Evolutionary conservation across 92 coral and sea anemone genomes (phyloP).

Genomic region (Plumapathes pennacea): DNA sequence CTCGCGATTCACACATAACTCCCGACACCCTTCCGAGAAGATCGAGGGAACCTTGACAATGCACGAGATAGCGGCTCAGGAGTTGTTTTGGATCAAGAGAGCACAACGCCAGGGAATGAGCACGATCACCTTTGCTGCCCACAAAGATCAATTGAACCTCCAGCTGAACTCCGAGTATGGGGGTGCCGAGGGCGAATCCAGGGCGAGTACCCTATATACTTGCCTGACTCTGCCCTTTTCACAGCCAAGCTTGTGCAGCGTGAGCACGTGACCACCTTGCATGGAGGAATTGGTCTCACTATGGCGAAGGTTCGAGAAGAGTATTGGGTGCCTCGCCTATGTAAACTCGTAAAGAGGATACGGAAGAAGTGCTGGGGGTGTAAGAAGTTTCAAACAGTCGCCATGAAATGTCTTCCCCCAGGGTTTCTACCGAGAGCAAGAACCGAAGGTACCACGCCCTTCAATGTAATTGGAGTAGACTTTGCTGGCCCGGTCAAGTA

Average conservation of each 20-base stretch:
- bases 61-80: constrained; percentile 9
- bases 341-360: constrained; percentile 8
- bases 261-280: constrained; percentile 15
- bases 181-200: constrained; percentile 26
- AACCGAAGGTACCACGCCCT: constrained; percentile 20
- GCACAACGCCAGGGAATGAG: constrained; percentile 24
- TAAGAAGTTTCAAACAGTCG: constrained; percentile 23
- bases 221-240: constrained; percentile 4
- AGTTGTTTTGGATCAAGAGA: constrained; percentile 22
- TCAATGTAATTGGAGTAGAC: constrained; percentile 35
- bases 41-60: constrained; percentile 23
- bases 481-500: constrained; percentile 31
- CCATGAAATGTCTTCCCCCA: constrained; percentile 13
- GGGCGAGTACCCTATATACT: constrained; percentile 29
- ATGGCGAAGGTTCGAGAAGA: constrained; percentile 33
- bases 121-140: constrained; percentile 4
- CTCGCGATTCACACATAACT: constrained; percentile 29
- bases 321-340: constrained; percentile 39
- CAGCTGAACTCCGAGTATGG: constrained; percentile 26
- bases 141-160: constrained; percentile 27
- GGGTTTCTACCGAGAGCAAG: constrained; percentile 33
- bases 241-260: constrained; percentile 16
- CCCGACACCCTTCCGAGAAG: constrained; percentile 20
- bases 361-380: constrained; percentile 18
- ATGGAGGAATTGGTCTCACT: constrained; percentile 20